These are phyloP conservation scores for Margaritifera margaritifera DNA, from an alignment of 2,888 invertebrate genomes.

Conservation along the genomic window DNA sequence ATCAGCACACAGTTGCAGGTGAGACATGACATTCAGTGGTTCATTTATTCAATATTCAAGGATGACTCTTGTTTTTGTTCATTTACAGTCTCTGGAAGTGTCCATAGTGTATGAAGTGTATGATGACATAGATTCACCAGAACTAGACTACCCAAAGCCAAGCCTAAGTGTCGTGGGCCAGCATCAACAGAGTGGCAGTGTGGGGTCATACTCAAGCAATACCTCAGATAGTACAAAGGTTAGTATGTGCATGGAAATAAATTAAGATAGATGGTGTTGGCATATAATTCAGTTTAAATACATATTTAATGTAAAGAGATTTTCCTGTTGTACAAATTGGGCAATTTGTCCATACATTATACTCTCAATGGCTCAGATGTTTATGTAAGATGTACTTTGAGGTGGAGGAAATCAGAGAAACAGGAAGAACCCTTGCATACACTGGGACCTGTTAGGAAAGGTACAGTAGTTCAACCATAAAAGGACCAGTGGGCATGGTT, in stretches of 20 bases:
- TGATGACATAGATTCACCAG: constrained; percentile 78
- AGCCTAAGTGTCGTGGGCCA: constrained; percentile 72
- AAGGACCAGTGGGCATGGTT: no score
- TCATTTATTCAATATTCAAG: background rate
- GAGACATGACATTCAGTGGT: background rate
- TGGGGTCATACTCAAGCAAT: constrained; percentile 73
- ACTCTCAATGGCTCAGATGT: no score
- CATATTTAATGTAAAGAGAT: background rate
- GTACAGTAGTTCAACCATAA: no score
- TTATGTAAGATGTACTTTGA: no score
- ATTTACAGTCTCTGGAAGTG: constrained; percentile 85
- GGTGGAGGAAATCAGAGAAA: no score
- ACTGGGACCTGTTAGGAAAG: no score
- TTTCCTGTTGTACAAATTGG: background rate
- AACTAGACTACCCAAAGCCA: constrained; percentile 81
- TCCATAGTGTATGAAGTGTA: constrained; percentile 87
- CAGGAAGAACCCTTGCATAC: no score
- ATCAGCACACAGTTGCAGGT: background rate
- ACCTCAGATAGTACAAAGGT: constrained; percentile 68
- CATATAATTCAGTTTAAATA: background rate
- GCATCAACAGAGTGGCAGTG: constrained; percentile 68
- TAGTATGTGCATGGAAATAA: constrained; percentile 10
- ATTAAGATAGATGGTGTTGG: background rate
- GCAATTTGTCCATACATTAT: no score
- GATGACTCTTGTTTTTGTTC: constrained; percentile 16